Evolutionary conservation across 37 sponge, comb jelly and placozoan genomes (phyloP), one percentile per base, ranked within the genome.

Genomic region (Chondrosia reniformis): DNA sequence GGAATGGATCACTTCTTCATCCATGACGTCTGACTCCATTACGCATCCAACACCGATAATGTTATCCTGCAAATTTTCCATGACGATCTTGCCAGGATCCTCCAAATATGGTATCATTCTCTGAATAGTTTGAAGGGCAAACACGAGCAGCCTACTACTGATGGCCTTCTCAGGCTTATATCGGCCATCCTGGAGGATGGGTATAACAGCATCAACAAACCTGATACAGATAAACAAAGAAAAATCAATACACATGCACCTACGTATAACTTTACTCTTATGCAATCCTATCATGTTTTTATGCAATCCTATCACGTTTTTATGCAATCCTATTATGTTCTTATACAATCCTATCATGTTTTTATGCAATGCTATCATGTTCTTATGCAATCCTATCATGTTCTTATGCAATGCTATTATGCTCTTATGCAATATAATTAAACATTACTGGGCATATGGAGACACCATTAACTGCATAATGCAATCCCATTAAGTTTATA

Each of bases 101-200:
- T 37, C 72, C 22, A 69, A 34, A 69, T 69, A 44, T 1, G 72
- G 72, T 24, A 69, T 41, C 43, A 69, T 36, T 25, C 42, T 69
- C 72, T 34, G 36, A 21, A 40, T 44, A 6, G 37, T n/a, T 6
- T 34, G 72, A 21, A 69, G 41, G 43, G 41, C 72, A 40, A 69
- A 39, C 1, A 69, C 43, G n/a, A 69, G 15, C 72, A 41, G 7
- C 28, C 28, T 25, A 0, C 25, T 13, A 7, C 21, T 9, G 7
- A 3, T 56, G 72, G 22, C 44, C 36, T 8, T 25, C 15, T 21
- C 42, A 1, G 42, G 32, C 44, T 69, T 69, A 25, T 69, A 39
- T 40, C 72, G 32, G 43, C 72, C 36, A 7, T 69, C 72, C 36
- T 69, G 72, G 42, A 69, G 72, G 42, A 69, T 69, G 39, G 72